A percentile compares a stretch with the other conserved stretches of the same genome.
Evolutionary conservation across 2,113 vertebrate genomes (phyloP).

Genomic region (Vanacampus margaritifer): DNA sequence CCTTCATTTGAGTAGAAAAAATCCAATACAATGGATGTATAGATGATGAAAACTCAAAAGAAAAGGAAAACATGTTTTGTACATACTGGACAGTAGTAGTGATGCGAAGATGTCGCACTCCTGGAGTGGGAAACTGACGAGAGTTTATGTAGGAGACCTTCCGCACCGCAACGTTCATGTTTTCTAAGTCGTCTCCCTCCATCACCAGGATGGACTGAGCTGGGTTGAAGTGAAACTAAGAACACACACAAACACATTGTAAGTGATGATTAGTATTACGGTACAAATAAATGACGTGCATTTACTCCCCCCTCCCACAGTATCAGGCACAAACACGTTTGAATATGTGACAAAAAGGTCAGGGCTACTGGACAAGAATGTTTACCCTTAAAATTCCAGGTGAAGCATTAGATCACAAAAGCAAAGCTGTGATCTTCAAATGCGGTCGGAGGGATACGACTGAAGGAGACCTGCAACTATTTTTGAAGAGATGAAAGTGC

Average conservation of each 20-base stretch:
- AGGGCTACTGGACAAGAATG: not conserved
- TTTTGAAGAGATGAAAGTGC: not conserved
- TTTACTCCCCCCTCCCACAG: not conserved
- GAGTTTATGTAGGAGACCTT: conserved; percentile 98
- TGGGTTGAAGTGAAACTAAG: conserved; percentile 96
- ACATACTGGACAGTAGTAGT: conserved; percentile 93
- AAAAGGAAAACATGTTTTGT: not conserved
- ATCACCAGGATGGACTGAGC: conserved; percentile 93
- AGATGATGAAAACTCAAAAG: not conserved
- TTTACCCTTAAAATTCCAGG: not conserved
- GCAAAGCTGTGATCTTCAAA: not conserved
- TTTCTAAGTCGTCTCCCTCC: conserved; percentile 92
- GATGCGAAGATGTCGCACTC: conserved; percentile 82
- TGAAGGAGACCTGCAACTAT: not conserved
- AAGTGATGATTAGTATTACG: not conserved
- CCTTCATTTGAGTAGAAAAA: not conserved
- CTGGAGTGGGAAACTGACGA: conserved; percentile 89
- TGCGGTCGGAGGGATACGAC: not conserved
- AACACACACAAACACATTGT: conserved; percentile 15
- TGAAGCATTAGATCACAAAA: not conserved
- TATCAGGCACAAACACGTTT: too few relatives aligned
- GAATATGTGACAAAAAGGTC: not conserved
- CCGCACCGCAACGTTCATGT: conserved; percentile 84
- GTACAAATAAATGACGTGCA: not conserved
- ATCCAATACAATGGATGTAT: not conserved